Evolutionary conservation across 2,797 vertebrate genomes (phyloP).

Genomic region (Hydrophis major): DNA sequence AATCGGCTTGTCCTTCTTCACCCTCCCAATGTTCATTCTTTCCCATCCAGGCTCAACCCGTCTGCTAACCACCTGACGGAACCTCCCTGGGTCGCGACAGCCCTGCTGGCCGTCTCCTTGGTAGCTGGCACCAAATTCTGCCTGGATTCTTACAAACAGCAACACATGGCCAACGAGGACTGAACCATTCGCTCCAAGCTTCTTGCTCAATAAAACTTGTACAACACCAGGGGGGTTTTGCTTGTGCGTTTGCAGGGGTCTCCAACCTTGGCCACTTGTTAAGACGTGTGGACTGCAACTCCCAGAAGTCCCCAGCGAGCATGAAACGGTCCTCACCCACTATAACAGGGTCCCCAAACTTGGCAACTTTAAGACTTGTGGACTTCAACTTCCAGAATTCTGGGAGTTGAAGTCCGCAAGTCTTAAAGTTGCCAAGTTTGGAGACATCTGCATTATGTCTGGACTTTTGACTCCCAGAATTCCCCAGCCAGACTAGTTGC

Average conservation of each 20-base stretch:
- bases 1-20: background rate
- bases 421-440: no score
- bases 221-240: background rate
- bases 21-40: background rate
- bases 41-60: slow-evolving; percentile 58
- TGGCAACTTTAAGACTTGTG: no score
- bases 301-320: no score
- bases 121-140: slow-evolving; percentile 52
- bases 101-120: slow-evolving; percentile 62
- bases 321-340: no score
- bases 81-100: slow-evolving; percentile 65
- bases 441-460: no score
- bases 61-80: slow-evolving; percentile 63
- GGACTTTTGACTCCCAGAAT: no score
- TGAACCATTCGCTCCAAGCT: background rate
- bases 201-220: slow-evolving; percentile 10
- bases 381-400: no score
- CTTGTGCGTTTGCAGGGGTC: background rate
- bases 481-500: background rate
- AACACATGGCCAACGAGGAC: slow-evolving; percentile 49
- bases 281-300: background rate
- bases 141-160: slow-evolving; percentile 59
- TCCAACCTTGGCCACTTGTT: background rate
- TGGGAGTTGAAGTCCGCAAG: no score
- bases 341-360: no score